Percentiles rank a stretch among this genome's conserved stretches.
Evolutionary conservation across 1,140 invertebrate genomes (phyloP).

Genomic region (Antheraea pernyi): DNA sequence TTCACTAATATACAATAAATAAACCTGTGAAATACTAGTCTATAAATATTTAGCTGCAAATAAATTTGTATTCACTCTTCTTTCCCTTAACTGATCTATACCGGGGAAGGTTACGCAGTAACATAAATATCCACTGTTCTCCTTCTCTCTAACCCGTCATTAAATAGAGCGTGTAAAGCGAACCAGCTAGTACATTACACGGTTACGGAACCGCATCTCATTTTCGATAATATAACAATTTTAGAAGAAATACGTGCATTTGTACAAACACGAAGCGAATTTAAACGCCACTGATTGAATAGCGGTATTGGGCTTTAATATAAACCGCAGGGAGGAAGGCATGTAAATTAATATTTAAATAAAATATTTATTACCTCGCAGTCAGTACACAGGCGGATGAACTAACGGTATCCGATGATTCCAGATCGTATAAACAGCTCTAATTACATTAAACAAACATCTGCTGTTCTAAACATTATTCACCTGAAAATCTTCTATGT

Average conservation of each 20-base stretch:
- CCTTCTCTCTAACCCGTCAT: conserved; percentile 10
- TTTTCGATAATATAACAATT: conserved; percentile 53
- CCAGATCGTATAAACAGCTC: background rate
- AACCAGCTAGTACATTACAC: conserved; percentile 42
- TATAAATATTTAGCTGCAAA: background rate
- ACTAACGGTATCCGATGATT: background rate
- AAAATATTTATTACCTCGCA: background rate
- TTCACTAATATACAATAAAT: no score
- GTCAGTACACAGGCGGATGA: background rate
- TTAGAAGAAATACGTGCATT: conserved; percentile 57
- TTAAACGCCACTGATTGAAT: conserved; percentile 55
- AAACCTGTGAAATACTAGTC: no score
- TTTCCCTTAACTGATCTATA: background rate
- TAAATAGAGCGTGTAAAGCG: conserved; percentile 58
- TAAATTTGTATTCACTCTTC: background rate
- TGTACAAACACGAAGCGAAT: conserved; percentile 41
- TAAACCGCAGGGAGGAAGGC: conserved; percentile 33
- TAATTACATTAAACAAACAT: no score
- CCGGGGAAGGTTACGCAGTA: background rate
- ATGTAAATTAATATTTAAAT: conserved; percentile 12
- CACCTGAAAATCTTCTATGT: no score
- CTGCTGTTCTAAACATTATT: no score
- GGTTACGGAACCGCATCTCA: conserved; percentile 46
- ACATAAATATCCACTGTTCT: background rate
- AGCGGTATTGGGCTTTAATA: conserved; percentile 39